A percentile compares a stretch with the other conserved stretches of the same genome.
Conservation (phyloP, 2,797 vertebrate genomes). For the Glossophaga mutica region DNA sequence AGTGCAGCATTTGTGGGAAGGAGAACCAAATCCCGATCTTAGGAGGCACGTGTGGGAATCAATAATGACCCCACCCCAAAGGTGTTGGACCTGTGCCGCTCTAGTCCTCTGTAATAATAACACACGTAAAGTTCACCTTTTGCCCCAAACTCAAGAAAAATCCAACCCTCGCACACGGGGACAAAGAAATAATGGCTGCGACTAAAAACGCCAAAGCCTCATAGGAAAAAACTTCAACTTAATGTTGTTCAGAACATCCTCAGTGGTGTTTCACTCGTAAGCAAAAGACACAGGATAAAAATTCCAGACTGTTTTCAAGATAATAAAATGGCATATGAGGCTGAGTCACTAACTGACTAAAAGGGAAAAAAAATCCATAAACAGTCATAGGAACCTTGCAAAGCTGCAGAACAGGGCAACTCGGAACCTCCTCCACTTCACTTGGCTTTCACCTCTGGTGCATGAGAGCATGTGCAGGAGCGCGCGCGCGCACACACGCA, state of each 20-base stretch:
- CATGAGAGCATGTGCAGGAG: no score
- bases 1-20: background rate
- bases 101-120: fast-evolving
- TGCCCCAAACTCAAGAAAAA: background rate
- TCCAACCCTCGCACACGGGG: background rate
- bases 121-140: background rate
- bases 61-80: background rate
- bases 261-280: background rate
- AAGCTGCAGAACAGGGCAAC: constrained; percentile 16
- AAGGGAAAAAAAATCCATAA: constrained; percentile 16
- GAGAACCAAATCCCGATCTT: background rate
- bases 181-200: background rate
- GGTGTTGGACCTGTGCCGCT: background rate
- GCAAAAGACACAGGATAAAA: constrained; percentile 24
- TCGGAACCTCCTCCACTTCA: background rate
- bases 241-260: background rate
- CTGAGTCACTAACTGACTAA: constrained; percentile 64
- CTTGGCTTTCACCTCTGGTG: constrained; percentile 41
- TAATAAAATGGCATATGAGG: constrained; percentile 53
- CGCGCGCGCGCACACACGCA: background rate
- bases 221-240: background rate
- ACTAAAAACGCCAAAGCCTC: background rate
- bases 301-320: constrained; percentile 61
- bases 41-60: background rate
- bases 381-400: constrained; percentile 6